Base-by-base conservation (phyloP, 2,113 vertebrate genomes). In the Potamarius usumacintae region DNA sequence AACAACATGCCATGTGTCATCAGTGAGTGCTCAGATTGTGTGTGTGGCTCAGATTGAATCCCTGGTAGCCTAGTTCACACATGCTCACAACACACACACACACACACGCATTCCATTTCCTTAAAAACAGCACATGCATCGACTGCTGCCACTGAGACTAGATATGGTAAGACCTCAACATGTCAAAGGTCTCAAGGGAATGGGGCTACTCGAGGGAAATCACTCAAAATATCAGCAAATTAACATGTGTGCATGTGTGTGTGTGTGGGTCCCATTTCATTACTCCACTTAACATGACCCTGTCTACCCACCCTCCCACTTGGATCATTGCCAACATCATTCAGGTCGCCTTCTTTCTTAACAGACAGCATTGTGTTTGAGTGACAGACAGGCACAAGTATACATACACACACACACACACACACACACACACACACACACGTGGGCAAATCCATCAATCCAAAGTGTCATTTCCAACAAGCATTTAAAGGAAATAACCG, bases 211-310 rank as follows among this genome's bases (percentile, higher is more conserved):
- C 82, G 18, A 50, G 88, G 84, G 88, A 89, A 85, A 87, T 84
- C 85, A 84, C 74, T 53, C 60, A 15, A 42, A 48, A 86, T 80
- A 62, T 74, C 86, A 87, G 52, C 78, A 82, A 87, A 82, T 82
- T 9, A 72, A 62, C 7, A 34, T 85, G 81, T 67, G 65, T 84
- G 34, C 83, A 30, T 77, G 79, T 77, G 6, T 82, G 60, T 85
- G 85, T 76, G 84, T 79, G 78, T 76, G 65, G 80, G 87, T 67
- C 62, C 52, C 11, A 58, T 58, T 86, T 81, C 62, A 86, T 86
- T 80, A 86, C 77, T 71, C 77, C 62, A 80, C 67, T 86, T 81
- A 86, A 58, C 63, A 48, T 81, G 85, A 86, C 77, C 85, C 77
- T 86, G 50, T 80, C 76, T 63, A 52, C 60, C n/a, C 6, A 65